Evolutionary conservation across 2,888 invertebrate species (phyloP).

Genomic region (Drosophila mimetica): DNA sequence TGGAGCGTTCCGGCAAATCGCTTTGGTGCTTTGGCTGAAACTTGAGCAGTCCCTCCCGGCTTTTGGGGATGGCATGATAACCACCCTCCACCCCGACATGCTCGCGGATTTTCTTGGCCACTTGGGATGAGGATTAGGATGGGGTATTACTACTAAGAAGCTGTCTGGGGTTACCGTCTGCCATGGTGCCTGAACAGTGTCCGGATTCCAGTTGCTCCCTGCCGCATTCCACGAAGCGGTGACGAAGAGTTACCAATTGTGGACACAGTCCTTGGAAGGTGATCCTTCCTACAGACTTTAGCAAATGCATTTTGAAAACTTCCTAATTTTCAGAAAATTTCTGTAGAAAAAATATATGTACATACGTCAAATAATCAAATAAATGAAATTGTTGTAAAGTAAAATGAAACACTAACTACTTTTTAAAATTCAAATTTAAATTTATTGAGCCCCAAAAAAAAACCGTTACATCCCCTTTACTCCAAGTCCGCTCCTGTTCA

Average conservation of each 20-base stretch:
- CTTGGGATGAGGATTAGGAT: conserved; percentile 48
- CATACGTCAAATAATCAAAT: not conserved
- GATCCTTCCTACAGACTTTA: not conserved
- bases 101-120: conserved; percentile 67
- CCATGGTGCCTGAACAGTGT: conserved; percentile 60
- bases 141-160: no score
- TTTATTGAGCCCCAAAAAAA: no score
- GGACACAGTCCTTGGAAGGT: not conserved
- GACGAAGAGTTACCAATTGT: not conserved
- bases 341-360: not conserved
- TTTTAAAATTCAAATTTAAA: no score
- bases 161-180: conserved; percentile 44
- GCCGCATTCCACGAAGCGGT: conserved; percentile 14
- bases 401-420: no score
- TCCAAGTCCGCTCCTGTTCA: not conserved
- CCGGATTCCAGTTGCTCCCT: conserved; percentile 28
- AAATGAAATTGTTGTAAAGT: no score
- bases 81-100: conserved; percentile 75
- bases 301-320: not conserved
- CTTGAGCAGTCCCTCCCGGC: conserved; percentile 85
- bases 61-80: conserved; percentile 84
- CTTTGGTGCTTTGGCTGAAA: conserved; percentile 86
- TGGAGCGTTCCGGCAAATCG: conserved; percentile 87
- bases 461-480: not conserved
- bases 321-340: not conserved